Evolutionary conservation across 2,888 invertebrate species (phyloP).

Genomic region (Drosophila anomelani): DNA sequence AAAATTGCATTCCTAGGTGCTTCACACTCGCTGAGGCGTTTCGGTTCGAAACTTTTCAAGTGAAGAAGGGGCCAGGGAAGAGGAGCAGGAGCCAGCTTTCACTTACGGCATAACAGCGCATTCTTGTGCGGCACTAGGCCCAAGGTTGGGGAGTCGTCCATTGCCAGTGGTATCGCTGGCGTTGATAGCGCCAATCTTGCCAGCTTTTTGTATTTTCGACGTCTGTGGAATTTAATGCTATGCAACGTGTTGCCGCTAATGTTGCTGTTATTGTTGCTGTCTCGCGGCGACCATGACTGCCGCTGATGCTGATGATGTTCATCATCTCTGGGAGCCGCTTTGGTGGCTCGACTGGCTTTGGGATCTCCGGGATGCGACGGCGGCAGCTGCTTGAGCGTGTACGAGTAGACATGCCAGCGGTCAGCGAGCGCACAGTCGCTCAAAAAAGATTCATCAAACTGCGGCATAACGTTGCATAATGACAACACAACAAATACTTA

Average conservation of each 20-base stretch:
- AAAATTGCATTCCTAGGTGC: conserved; percentile 5
- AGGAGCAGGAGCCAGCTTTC: conserved; percentile 45
- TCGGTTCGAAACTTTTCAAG: neutral
- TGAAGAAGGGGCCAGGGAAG: neutral
- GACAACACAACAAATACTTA: conserved; percentile 9
- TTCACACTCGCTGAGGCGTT: conserved; percentile 1
- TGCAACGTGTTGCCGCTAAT: conserved; percentile 57
- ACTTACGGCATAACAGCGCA: conserved; percentile 78
- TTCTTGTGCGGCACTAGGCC: conserved; percentile 70
- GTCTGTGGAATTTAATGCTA: conserved; percentile 75
- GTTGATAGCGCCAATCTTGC: conserved; percentile 70
- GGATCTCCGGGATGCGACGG: conserved; percentile 4
- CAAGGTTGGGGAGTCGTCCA: conserved; percentile 9
- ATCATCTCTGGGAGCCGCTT: conserved; percentile 6
- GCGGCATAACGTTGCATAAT: conserved; percentile 75
- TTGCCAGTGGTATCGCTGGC: conserved; percentile 32
- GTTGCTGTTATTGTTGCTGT: conserved; percentile 56
- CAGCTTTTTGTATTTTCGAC: conserved; percentile 75
- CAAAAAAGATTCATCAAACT: conserved; percentile 84
- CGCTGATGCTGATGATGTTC: conserved; percentile 14
- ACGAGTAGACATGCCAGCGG: conserved; percentile 79
- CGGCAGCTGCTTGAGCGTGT: conserved; percentile 67
- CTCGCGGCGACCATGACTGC: conserved; percentile 55
- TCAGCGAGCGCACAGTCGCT: conserved; percentile 81
- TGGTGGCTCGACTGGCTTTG: conserved; percentile 4